Evolutionary conservation across 2,113 vertebrate species (phyloP), one percentile per base, ranked within the genome.

Genomic region (Nanorana parkeri): DNA sequence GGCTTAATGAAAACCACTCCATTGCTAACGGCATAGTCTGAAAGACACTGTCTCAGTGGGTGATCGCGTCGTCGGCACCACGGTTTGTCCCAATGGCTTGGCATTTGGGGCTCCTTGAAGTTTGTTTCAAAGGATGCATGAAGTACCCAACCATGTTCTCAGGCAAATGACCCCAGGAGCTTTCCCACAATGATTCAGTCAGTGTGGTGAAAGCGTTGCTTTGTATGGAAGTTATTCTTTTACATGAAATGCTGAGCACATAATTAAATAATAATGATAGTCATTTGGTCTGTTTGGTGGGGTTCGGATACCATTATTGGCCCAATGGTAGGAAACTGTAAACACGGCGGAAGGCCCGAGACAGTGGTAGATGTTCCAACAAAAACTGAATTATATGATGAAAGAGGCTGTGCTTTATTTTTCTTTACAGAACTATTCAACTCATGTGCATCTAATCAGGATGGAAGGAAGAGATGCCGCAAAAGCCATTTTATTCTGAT

Each of bases 181-280:
- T 13, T 78, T 68, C 64, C 52, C 78, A 80, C 41, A 69, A 23
- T 58, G 28, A 80, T 69, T 47, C 26, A 58, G 29, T 67, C 36
- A 71, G 17, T 72, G 67, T 54, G 78, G 78, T 63, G 47, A 72
- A 72, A 64, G 36, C 78, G 29, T 69, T 55, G 26, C 55, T 80
- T 63, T 47, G 77, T 68, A 74, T 32, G n/a, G 77, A 56, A 78
- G 77, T 36, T 23, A 32, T 67, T 67, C 56, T 28, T 20, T 32
- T 21, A 77, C 56, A 20, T 68, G 56, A 71, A 80, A 60, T 71
- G 56, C 78, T 69, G 66, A 80, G 78, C 67, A 51, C 55, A 61
- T 71, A 71, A 80, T 80, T 69, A 51, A 71, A 80, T 80, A 71
- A 71, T 71, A 80, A 80, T 78, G 17, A 76, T 76, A 76, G 76